Conservation (phyloP, 1,140 invertebrate species). For the Hylyphantes graminicola region DNA sequence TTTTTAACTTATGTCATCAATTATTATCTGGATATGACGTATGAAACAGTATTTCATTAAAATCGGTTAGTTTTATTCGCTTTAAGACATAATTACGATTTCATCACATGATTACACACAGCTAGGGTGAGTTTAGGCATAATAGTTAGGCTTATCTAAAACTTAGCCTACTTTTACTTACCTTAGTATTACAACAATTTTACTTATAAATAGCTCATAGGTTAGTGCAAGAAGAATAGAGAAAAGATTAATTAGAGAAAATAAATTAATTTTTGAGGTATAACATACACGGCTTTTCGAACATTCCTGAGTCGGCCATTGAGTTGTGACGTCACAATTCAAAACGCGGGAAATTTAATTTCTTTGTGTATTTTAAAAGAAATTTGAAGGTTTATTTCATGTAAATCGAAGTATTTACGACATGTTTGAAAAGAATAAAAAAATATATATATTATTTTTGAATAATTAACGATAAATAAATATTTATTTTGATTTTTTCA, state of each 20-base stretch:
- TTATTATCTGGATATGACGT: neutral
- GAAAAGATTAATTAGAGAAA: neutral
- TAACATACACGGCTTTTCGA: slow-evolving; percentile 19
- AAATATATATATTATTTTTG: neutral
- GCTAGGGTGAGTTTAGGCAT: slow-evolving; percentile 19
- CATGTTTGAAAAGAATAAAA: neutral
- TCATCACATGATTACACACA: neutral
- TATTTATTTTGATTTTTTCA: neutral
- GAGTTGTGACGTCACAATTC: slow-evolving; percentile 32
- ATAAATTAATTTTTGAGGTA: slow-evolving; percentile 4
- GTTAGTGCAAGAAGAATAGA: neutral
- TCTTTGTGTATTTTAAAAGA: neutral
- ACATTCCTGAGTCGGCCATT: slow-evolving; percentile 51
- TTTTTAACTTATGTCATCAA: neutral
- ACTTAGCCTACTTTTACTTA: slow-evolving; percentile 27
- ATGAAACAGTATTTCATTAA: neutral
- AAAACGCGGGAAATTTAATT: slow-evolving; percentile 35
- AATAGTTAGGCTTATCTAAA: slow-evolving; percentile 50
- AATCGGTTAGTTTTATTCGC: neutral
- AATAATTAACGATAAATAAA: neutral
- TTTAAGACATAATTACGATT: neutral
- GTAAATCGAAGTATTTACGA: neutral
- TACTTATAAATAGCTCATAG: slow-evolving; percentile 28
- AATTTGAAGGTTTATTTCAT: neutral
- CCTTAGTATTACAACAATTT: slow-evolving; percentile 16